Percentiles rank a stretch among this genome's conserved stretches.
phyloP scores from a whole-genome alignment of 2,797 vertebrate species.

The Erethizon dorsatum region DNA sequence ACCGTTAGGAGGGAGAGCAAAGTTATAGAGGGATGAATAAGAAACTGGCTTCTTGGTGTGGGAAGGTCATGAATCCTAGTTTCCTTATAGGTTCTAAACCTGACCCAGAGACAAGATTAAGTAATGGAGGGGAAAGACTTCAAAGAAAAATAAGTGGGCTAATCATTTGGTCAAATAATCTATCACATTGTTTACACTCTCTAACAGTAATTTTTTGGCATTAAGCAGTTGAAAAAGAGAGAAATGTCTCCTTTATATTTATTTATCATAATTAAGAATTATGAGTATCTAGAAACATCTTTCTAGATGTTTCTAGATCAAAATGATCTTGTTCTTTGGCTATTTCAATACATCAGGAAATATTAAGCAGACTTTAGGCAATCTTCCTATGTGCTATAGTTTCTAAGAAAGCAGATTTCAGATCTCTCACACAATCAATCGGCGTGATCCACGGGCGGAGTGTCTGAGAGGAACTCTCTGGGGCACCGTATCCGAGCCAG shows the following conservation, averaged over 20 bases:
- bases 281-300: not conserved
- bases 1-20: not conserved
- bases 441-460: not conserved
- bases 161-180: not conserved
- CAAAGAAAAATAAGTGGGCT: not conserved
- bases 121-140: not conserved
- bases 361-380: rapidly evolving
- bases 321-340: not conserved
- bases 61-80: not conserved
- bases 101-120: not conserved
- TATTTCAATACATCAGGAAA: not conserved
- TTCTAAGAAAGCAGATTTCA: not conserved
- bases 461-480: not conserved
- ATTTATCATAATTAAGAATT: not conserved
- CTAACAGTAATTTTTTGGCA: not conserved
- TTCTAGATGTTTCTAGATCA: not conserved
- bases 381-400: not conserved
- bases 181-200: not conserved
- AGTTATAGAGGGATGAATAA: not conserved
- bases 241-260: not conserved
- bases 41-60: not conserved
- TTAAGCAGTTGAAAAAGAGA: not conserved
- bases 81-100: not conserved
- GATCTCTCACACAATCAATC: not conserved
- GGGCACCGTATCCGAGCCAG: too few species aligned